A percentile compares a stretch with the other conserved stretches of the same genome.
Evolutionary conservation across 1,140 invertebrate species (phyloP).

Genomic region (Laodelphax striatellus): DNA sequence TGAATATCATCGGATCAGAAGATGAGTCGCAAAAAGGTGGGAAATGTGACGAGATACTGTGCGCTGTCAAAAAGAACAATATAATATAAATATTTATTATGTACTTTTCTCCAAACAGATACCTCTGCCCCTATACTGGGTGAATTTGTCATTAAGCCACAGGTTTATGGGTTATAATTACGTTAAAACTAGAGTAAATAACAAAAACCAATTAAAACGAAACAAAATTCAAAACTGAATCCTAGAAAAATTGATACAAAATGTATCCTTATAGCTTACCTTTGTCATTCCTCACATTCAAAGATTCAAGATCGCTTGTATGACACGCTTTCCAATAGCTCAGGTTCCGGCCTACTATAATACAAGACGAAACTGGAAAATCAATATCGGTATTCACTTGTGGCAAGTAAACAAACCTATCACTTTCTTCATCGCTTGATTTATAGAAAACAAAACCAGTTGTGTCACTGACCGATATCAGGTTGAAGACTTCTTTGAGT

Average conservation of each 20-base stretch:
- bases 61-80: slow-evolving; percentile 28
- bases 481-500: slow-evolving; percentile 39
- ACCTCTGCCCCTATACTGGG: too few species aligned
- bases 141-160: too few species aligned
- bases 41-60: slow-evolving; percentile 33
- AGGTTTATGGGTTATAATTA: too few species aligned
- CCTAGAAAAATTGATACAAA: too few species aligned
- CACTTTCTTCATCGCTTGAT: background rate
- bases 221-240: too few species aligned
- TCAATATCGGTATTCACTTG: background rate
- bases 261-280: too few species aligned
- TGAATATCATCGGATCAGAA: slow-evolving; percentile 31
- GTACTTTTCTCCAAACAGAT: too few species aligned
- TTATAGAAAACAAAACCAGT: slow-evolving; percentile 16
- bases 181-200: too few species aligned
- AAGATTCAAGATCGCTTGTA: slow-evolving; percentile 20
- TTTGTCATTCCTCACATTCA: too few species aligned
- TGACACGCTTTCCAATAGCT: slow-evolving; percentile 45
- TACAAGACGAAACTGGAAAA: slow-evolving; percentile 24
- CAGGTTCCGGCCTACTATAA: slow-evolving; percentile 51
- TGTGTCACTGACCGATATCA: slow-evolving; percentile 16
- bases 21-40: slow-evolving; percentile 35
- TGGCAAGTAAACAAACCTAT: background rate
- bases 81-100: too few species aligned
- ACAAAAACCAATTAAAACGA: too few species aligned